Base-by-base conservation (phyloP, 2,888 invertebrate species). In the Dryococelus australis region DNA sequence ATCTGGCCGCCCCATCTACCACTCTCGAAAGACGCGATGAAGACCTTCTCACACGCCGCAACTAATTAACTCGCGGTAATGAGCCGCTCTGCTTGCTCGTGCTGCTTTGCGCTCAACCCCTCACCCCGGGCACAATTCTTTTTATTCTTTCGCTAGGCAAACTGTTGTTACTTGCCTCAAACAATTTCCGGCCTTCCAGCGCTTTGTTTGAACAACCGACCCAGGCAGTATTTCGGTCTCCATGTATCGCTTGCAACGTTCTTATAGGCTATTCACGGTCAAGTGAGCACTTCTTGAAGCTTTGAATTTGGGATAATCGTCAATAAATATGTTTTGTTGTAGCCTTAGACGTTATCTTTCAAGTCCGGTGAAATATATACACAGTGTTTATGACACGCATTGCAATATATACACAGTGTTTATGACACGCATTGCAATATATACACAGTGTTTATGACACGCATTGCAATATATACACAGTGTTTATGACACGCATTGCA, bases 41-140 rank as follows among this genome's bases (percentile, higher is more conserved):
- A 65, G 65, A 65, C 65, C 65, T 65, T 65, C 65, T 65, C 65
- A 65, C 65, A 65, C 65, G 65, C 65, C 65, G 65, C 65, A 65
- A 65, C 65, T 65, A 65, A 65, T 65, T 65, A 65, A 65, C 65
- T 65, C 65, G 65, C 65, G n/a, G 65, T 65, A 65, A 65, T 65
- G 65, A 65, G 65, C 65, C 65, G 65, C 65, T 65, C 65, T 65
- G 65, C 65, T 65, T 65, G 65, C 65, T 65, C 65, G 65, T 65
- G 65, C 65, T 65, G 24, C 13, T 65, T 65, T 65, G 65, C 65
- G 65, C 65, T n/a, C 65, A 20, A 16, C 65, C 65, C n/a, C 20
- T 20, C 65, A 0, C 65, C 65, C 0, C 65, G 13, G 65, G 24
- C 65, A 47, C 4, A 35, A 1, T 47, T 47, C 8, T 47, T 47